Evolutionary conservation across 1,140 invertebrate genomes (phyloP), one percentile per base, ranked within the genome.

Genomic region (Drosophila nebulosa): DNA sequence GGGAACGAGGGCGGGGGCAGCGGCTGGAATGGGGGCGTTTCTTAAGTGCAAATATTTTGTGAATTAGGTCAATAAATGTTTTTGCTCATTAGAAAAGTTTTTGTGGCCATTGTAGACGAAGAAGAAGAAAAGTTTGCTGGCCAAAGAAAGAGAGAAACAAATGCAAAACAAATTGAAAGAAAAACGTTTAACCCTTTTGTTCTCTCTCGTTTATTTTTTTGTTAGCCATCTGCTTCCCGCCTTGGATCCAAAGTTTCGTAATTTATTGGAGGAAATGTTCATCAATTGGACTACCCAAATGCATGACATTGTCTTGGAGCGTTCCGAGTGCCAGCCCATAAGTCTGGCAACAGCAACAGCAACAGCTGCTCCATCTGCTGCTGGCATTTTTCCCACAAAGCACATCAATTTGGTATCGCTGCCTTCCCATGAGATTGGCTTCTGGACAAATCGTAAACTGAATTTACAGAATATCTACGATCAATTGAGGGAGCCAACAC

Each of bases 401-500:
- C 71, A 85, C 61, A 50, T 76, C 16, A 74, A 62, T 52, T n/a
- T 60, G 21, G 96, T 96, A 0, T 60, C 72, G 0, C 90, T 94
- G 26, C 97, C 97, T 0, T 93, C 93, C 74, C 93, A 93, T 81
- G 96, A 97, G 89, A 93, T 97, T 59, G 93, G 95, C 12, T 96
- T 95, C 80, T 96, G 95, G 94, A 91, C 92, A 0, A 92, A 93
- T 7, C 93, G 95, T 32, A 92, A 96, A 3, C 93, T 94, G 16
- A 96, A 96, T 92, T 92, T 98, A 5, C 95, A 97, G 91, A 95
- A 95, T 35, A 96, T 98, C 69, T 97, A 97, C 85, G 94, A 95
- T 32, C 97, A 98, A 85, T 86, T 97, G 42, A 92, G 94, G 26
- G 95, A 96, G 88, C 93, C 94, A 2, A 92, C 95, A 75, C 96